These are phyloP conservation scores for Grus americana DNA, from an alignment of 2,113 vertebrate species.

Conservation along the genomic window DNA sequence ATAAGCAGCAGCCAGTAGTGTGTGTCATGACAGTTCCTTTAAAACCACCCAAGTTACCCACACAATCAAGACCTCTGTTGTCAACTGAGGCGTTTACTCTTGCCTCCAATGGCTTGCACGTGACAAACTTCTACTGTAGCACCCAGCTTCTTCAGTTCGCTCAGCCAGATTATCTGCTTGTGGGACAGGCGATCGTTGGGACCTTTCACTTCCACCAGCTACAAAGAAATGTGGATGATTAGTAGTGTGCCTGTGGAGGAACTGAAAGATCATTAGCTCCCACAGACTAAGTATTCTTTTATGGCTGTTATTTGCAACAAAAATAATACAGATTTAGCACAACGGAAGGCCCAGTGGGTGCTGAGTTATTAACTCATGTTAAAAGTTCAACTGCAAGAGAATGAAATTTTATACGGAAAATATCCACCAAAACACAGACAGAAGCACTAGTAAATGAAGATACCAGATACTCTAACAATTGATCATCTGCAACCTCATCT, in stretches of 20 bases:
- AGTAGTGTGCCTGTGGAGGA: background rate
- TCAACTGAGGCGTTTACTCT: slow-evolving; percentile 74
- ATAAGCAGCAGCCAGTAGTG: background rate
- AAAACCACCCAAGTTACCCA: background rate
- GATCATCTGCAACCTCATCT: background rate
- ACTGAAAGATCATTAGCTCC: background rate
- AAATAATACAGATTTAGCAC: background rate
- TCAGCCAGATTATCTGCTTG: slow-evolving; percentile 95
- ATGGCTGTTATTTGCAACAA: background rate
- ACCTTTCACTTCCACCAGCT: slow-evolving; percentile 98
- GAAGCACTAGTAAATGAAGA: background rate
- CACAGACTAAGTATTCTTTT: background rate
- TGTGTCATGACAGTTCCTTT: background rate
- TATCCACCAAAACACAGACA: background rate
- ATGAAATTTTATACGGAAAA: background rate
- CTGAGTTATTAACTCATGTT: background rate
- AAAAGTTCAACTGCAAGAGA: background rate
- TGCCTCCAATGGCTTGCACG: slow-evolving; percentile 82
- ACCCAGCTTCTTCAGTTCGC: slow-evolving; percentile 85
- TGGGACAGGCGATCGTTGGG: slow-evolving; percentile 90
- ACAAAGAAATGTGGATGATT: background rate
- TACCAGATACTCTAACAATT: background rate
- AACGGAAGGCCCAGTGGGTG: background rate
- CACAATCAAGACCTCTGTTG: background rate
- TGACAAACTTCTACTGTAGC: slow-evolving; percentile 94